phyloP scores from a whole-genome alignment of 1,140 invertebrate genomes.

The Thaumetopoea pityocampa region DNA sequence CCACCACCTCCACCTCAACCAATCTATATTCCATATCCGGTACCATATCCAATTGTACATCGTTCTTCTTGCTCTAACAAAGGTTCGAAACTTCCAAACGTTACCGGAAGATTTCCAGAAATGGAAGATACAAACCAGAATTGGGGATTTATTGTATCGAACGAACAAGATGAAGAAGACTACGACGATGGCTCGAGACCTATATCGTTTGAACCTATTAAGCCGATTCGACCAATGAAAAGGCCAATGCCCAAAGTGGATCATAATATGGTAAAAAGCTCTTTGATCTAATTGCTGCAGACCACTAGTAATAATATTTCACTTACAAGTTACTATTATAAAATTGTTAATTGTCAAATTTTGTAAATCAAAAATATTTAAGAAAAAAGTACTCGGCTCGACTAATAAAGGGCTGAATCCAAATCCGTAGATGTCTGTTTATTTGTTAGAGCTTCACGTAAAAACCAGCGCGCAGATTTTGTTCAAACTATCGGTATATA shows the following conservation, averaged over 20 bases:
- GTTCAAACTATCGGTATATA: not conserved
- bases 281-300: too few species aligned
- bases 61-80: constrained; percentile 7
- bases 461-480: too few species aligned
- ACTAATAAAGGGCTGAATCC: too few species aligned
- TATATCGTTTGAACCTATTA: constrained; percentile 46
- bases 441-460: too few species aligned
- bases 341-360: not conserved
- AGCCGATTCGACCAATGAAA: constrained; percentile 25
- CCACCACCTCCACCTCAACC: constrained; percentile 42
- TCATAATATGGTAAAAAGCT: too few species aligned
- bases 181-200: constrained; percentile 37
- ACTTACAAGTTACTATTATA: not conserved
- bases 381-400: not conserved
- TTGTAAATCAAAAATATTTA: not conserved
- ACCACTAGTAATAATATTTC: constrained; percentile 29
- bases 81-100: constrained; percentile 16
- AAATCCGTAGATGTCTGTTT: too few species aligned
- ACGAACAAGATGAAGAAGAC: constrained; percentile 23
- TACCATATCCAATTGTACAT: constrained; percentile 31
- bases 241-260: constrained; percentile 42
- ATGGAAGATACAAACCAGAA: constrained; percentile 35
- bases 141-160: constrained; percentile 23
- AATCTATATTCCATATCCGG: constrained; percentile 46
- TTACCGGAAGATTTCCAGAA: constrained; percentile 23